Evolutionary conservation across 2,888 invertebrate genomes (phyloP).

Genomic region (Arge pagana): DNA sequence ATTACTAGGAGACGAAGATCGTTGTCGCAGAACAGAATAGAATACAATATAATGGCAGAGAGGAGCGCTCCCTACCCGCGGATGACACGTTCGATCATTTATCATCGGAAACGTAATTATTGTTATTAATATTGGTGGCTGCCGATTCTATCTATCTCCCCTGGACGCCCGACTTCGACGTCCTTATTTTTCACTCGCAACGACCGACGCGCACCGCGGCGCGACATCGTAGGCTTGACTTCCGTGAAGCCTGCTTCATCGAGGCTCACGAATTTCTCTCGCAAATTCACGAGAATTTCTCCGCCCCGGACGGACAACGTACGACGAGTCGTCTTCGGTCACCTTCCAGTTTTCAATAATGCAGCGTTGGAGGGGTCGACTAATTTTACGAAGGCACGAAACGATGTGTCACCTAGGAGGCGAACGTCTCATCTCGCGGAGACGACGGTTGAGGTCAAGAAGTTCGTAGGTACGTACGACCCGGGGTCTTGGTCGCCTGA

Average conservation of each 20-base stretch:
- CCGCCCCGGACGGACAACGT: no score
- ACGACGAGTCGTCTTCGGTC: no score
- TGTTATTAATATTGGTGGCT: conserved; percentile 47
- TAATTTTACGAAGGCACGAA: no score
- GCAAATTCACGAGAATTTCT: conserved; percentile 24
- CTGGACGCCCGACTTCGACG: conserved; percentile 3
- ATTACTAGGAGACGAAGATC: conserved; percentile 46
- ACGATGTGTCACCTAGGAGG: no score
- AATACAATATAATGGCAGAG: conserved; percentile 25
- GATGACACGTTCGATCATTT: conserved; percentile 40
- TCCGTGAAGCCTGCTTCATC: background rate
- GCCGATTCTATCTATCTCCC: conserved; percentile 19
- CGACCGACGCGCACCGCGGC: conserved; percentile 3
- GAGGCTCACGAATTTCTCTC: conserved; percentile 13
- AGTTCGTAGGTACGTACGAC: no score
- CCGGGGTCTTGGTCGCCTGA: conserved; percentile 34
- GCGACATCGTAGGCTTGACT: conserved; percentile 1
- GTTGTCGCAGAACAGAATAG: conserved; percentile 43
- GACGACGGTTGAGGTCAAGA: no score
- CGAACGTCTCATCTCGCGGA: no score
- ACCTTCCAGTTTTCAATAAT: no score
- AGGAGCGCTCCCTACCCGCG: conserved; percentile 30
- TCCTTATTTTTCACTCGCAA: conserved; percentile 5
- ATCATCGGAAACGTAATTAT: conserved; percentile 47
- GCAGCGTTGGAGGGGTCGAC: no score